phyloP scores from a whole-genome alignment of 2,888 invertebrate genomes.

The Venustoraphidia nigricollis region DNA sequence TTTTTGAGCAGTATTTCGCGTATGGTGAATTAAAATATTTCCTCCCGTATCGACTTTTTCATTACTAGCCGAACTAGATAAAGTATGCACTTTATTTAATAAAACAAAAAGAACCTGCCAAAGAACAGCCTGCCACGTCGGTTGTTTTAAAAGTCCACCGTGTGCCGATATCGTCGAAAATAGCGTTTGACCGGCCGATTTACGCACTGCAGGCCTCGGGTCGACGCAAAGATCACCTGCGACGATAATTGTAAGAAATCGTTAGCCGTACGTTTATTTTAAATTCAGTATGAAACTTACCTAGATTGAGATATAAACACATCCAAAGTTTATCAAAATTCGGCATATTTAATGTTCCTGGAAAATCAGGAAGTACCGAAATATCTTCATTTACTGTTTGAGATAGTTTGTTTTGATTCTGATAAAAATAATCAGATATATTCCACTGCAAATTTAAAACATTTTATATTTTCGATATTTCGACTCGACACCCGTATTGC shows the following conservation, averaged over 20 bases:
- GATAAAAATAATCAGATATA: conserved; percentile 93
- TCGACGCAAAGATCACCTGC: conserved; percentile 85
- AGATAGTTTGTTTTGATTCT: conserved; percentile 77
- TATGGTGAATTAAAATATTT: conserved; percentile 94
- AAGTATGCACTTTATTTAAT: conserved; percentile 74
- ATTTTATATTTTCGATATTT: not conserved
- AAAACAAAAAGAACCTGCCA: conserved; percentile 94
- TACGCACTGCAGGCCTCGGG: conserved; percentile 85
- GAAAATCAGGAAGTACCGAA: conserved; percentile 69
- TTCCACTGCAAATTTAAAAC: conserved; percentile 68
- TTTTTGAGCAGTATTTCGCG: conserved; percentile 95
- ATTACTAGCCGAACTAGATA: conserved; percentile 53
- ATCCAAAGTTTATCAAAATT: conserved; percentile 92
- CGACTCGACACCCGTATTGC: not conserved
- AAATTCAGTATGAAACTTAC: conserved; percentile 23
- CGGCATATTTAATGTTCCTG: conserved; percentile 68
- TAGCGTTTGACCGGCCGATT: conserved; percentile 92
- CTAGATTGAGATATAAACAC: conserved; percentile 79
- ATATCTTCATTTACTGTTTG: conserved; percentile 56
- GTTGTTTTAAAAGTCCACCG: conserved; percentile 69
- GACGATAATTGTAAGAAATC: not conserved
- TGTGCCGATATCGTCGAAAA: conserved; percentile 97
- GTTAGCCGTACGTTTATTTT: not conserved
- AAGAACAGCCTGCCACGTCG: conserved; percentile 87
- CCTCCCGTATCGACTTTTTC: conserved; percentile 81